Percentiles rank a stretch among this genome's conserved stretches.
Evolutionary conservation across 1,140 invertebrate genomes (phyloP).

Genomic region (Delia radicum): DNA sequence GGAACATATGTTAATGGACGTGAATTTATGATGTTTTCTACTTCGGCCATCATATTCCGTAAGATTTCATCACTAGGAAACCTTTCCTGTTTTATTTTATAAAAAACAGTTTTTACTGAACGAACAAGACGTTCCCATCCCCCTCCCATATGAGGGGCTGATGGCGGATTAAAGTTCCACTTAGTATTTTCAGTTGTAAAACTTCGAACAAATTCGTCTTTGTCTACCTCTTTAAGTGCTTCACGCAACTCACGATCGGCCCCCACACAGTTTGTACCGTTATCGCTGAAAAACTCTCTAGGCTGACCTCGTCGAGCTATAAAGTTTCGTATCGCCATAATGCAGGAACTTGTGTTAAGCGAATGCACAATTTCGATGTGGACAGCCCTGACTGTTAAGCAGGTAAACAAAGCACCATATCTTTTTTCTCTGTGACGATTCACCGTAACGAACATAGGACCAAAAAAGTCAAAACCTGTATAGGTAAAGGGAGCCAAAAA

Average conservation of each 20-base stretch:
- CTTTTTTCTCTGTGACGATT: slow-evolving; percentile 6
- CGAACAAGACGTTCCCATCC: slow-evolving; percentile 3
- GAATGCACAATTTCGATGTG: neutral
- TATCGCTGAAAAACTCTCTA: neutral
- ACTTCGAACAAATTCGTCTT: neutral
- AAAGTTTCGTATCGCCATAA: neutral
- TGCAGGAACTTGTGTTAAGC: neutral
- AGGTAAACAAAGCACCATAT: too few relatives aligned
- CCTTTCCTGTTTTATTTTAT: neutral
- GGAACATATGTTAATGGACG: neutral
- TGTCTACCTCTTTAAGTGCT: neutral
- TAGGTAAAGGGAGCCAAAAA: neutral
- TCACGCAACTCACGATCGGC: neutral
- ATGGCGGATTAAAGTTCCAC: slow-evolving; percentile 13
- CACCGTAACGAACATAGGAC: neutral
- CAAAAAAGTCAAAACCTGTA: slow-evolving; percentile 7
- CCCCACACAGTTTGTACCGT: slow-evolving; percentile 8
- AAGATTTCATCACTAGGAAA: neutral
- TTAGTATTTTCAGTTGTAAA: neutral
- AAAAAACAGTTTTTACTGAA: slow-evolving; percentile 17
- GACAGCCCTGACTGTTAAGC: neutral
- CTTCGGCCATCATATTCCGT: neutral
- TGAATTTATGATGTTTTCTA: slow-evolving; percentile 9
- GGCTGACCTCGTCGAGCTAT: neutral
- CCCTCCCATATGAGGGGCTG: neutral